These are phyloP conservation scores for Montipora sp. DNA, from an alignment of 64 coral and sea anemone genomes.

Conservation along the genomic window DNA sequence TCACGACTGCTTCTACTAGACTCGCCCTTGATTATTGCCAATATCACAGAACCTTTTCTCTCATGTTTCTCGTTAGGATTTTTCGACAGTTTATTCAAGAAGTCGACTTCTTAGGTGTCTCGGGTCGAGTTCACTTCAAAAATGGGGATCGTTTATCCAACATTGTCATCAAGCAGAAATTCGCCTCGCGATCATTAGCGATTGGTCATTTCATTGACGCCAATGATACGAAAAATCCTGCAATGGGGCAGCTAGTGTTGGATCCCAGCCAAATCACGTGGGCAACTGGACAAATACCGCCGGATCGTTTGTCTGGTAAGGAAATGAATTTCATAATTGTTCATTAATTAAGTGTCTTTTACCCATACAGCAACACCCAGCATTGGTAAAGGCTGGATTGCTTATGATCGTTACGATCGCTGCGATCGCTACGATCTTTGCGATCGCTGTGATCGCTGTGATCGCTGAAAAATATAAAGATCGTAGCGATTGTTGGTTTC, in stretches of 20 bases:
- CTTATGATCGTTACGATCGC: too few species aligned
- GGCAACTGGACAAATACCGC: conserved; percentile 62
- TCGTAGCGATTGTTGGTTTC: too few species aligned
- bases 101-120: conserved; percentile 69
- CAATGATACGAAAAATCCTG: not conserved
- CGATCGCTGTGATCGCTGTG: too few species aligned
- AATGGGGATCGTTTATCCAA: conserved; percentile 78
- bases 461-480: too few species aligned
- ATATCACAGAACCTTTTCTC: too few species aligned
- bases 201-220: conserved; percentile 69
- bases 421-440: too few species aligned
- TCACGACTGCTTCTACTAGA: too few species aligned
- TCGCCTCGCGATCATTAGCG: conserved; percentile 23
- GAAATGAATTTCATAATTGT: too few species aligned
- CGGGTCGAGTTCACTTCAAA: conserved; percentile 78
- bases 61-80: not conserved
- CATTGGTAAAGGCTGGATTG: too few species aligned
- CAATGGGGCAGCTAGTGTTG: conserved; percentile 27
- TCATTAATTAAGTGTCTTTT: too few species aligned
- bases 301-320: conserved; percentile 41
- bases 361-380: too few species aligned
- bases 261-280: conserved; percentile 63
- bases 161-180: conserved; percentile 74
- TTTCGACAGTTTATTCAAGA: conserved; percentile 70
- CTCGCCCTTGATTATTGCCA: too few species aligned